phyloP scores from a whole-genome alignment of 1,140 invertebrate genomes.

The Ips typographus region DNA sequence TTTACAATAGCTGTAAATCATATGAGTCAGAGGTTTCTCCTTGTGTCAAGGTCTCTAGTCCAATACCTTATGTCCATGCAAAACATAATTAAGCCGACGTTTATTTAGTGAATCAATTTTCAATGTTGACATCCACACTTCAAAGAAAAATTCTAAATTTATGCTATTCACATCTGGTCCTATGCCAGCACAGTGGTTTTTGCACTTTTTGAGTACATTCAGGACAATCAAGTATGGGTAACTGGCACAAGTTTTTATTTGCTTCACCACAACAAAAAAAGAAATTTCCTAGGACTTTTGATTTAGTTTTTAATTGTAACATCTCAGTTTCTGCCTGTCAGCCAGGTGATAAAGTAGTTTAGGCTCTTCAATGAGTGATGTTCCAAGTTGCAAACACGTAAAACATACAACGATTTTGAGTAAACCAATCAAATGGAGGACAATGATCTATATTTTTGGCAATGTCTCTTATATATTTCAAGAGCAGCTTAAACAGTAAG shows the following conservation, averaged over 20 bases:
- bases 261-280: no score
- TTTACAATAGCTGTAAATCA: background rate
- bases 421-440: no score
- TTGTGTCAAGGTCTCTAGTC: constrained; percentile 3
- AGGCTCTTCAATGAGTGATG: no score
- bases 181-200: constrained; percentile 21
- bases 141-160: constrained; percentile 25
- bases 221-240: constrained; percentile 8
- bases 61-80: constrained; percentile 6
- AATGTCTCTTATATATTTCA: no score
- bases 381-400: no score
- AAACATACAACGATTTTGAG: no score
- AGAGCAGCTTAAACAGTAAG: no score
- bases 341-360: no score
- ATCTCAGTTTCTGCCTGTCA: no score
- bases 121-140: constrained; percentile 2
- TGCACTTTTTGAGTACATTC: background rate
- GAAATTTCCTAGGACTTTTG: no score
- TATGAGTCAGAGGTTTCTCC: background rate
- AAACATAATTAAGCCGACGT: constrained; percentile 11
- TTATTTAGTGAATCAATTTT: constrained; percentile 12
- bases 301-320: no score
- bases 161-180: constrained; percentile 9
- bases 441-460: no score
- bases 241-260: constrained; percentile 19